Conservation (phyloP, 2,888 invertebrate species). For the Magallana nippona region DNA sequence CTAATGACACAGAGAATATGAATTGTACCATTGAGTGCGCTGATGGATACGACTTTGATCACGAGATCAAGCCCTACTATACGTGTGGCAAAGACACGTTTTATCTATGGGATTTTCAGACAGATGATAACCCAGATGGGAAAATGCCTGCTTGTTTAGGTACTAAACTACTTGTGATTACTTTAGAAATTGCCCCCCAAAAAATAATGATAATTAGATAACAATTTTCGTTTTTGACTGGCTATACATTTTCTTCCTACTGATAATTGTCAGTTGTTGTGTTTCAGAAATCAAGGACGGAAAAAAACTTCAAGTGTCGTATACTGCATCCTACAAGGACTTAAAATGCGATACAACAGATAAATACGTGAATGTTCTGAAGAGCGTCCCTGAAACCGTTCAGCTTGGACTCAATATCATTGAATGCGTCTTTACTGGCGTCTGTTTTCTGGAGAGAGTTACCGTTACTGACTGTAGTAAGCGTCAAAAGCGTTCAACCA, state of each 20-base stretch:
- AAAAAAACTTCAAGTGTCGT: slow-evolving; percentile 9
- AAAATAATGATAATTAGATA: neutral
- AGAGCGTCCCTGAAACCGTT: neutral
- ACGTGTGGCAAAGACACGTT: slow-evolving; percentile 50
- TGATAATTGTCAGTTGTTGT: neutral
- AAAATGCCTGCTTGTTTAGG: slow-evolving; percentile 48
- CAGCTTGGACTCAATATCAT: neutral
- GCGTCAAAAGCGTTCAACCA: slow-evolving; percentile 20
- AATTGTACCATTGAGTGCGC: slow-evolving; percentile 47
- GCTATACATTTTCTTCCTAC: neutral
- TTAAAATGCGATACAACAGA: slow-evolving; percentile 28
- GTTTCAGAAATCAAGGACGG: slow-evolving; percentile 35
- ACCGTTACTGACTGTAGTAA: slow-evolving; percentile 32
- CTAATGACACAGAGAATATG: slow-evolving; percentile 4
- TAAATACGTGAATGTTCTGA: neutral
- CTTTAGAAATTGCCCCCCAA: too few relatives aligned
- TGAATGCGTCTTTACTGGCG: slow-evolving; percentile 25
- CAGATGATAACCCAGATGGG: slow-evolving; percentile 46
- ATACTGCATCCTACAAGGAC: slow-evolving; percentile 31
- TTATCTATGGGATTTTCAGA: slow-evolving; percentile 50
- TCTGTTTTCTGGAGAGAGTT: slow-evolving; percentile 23
- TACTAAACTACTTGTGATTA: neutral
- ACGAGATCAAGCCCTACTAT: slow-evolving; percentile 37
- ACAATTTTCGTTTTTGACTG: neutral
- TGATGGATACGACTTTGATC: slow-evolving; percentile 51